phyloP scores from a whole-genome alignment of 92 coral and sea anemone genomes.

The Chrysogorgia sp. region DNA sequence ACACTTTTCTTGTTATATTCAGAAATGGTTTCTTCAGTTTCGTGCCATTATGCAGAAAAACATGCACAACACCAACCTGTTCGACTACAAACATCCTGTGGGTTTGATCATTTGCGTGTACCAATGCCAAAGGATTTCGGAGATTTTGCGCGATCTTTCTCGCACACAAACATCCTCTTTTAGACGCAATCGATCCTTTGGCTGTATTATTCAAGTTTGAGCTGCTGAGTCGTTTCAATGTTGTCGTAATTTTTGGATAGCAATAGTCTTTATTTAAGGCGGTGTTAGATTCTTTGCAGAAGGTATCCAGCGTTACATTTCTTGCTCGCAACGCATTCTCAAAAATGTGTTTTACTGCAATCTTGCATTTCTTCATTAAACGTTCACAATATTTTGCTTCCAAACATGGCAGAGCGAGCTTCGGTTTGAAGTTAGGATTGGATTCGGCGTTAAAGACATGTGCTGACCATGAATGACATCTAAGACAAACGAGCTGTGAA shows the following conservation, averaged over 20 bases:
- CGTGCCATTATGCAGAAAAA: constrained; percentile 59
- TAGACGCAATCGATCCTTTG: constrained; percentile 34
- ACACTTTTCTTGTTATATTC: constrained; percentile 70
- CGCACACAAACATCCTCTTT: constrained; percentile 71
- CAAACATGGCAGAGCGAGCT: constrained; percentile 83
- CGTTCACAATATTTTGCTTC: constrained; percentile 56
- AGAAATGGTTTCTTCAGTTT: constrained; percentile 66
- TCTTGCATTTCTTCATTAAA: constrained; percentile 62
- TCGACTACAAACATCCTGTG: constrained; percentile 84
- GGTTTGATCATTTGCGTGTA: constrained; percentile 82
- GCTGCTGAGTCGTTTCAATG: constrained; percentile 4
- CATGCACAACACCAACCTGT: constrained; percentile 73
- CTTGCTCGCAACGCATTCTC: constrained; percentile 7
- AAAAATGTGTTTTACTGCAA: constrained; percentile 54
- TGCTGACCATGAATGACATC: constrained; percentile 91
- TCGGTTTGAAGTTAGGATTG: constrained; percentile 62
- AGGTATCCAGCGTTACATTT: constrained; percentile 28
- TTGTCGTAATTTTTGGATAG: constrained; percentile 71
- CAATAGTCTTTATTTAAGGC: constrained; percentile 69
- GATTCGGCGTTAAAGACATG: constrained; percentile 88
- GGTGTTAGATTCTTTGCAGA: constrained; percentile 62
- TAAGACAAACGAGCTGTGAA: constrained; percentile 74
- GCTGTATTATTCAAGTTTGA: not conserved
- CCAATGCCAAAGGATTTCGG: constrained; percentile 78
- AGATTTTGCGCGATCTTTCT: constrained; percentile 70